These are phyloP conservation scores for Vultur gryphus DNA, from an alignment of 2,797 vertebrate species.

Conservation along the genomic window DNA sequence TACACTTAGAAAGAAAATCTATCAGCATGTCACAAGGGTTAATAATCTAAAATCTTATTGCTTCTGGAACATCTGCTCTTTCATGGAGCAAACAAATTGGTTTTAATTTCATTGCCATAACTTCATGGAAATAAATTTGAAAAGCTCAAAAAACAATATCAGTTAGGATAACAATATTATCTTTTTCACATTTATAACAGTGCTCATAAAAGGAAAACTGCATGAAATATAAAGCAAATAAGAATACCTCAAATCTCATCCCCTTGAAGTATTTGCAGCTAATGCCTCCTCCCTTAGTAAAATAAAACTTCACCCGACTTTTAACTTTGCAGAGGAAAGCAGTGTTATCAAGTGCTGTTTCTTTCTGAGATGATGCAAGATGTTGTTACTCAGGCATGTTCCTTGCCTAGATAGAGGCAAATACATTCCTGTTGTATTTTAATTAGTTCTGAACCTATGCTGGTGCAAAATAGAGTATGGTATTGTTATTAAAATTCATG, in stretches of 20 bases:
- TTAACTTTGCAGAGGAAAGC: background rate
- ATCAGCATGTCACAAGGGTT: background rate
- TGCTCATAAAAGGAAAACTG: background rate
- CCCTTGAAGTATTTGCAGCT: background rate
- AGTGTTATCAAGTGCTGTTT: background rate
- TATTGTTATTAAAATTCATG: conserved; percentile 35
- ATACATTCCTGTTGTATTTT: background rate
- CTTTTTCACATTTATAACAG: background rate
- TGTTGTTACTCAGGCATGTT: background rate
- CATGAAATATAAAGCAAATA: background rate
- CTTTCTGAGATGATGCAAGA: background rate
- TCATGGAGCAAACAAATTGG: background rate
- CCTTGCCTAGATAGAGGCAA: background rate
- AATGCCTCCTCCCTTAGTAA: background rate
- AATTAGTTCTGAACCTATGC: background rate
- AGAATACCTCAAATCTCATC: background rate
- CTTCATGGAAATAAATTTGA: background rate
- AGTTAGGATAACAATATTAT: background rate
- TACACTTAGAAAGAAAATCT: background rate
- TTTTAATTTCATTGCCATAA: background rate
- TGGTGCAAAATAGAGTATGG: background rate
- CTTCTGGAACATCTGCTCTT: background rate
- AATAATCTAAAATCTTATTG: background rate
- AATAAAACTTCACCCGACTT: background rate
- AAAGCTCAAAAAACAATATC: background rate